These are phyloP conservation scores for Polydrusus pterygomalis DNA, from an alignment of 2,888 invertebrate species.

Conservation along the genomic window DNA sequence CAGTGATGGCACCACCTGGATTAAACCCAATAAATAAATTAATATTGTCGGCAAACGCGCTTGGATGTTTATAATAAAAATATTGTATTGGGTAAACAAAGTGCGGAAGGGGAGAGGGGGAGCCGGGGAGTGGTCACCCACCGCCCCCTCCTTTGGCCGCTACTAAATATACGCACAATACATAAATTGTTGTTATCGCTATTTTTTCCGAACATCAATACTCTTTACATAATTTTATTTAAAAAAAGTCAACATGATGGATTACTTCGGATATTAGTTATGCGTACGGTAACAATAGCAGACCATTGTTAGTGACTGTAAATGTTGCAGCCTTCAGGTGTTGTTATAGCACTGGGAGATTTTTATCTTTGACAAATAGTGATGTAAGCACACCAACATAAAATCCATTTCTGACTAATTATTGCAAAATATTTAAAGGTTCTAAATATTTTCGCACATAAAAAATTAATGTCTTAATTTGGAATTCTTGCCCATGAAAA, in stretches of 20 bases:
- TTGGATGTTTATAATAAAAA: too few relatives aligned
- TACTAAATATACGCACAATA: too few relatives aligned
- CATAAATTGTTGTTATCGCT: too few relatives aligned
- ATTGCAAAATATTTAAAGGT: conserved; percentile 9
- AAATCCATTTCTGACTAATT: conserved; percentile 22
- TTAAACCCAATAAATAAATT: too few relatives aligned
- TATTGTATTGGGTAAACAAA: too few relatives aligned
- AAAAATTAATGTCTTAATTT: neutral
- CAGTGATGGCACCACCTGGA: too few relatives aligned
- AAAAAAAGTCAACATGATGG: conserved; percentile 11
- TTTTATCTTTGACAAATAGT: conserved; percentile 42
- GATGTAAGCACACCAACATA: conserved; percentile 32
- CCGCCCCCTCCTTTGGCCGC: too few relatives aligned
- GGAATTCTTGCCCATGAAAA: neutral
- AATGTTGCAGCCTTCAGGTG: conserved; percentile 45
- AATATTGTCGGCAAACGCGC: too few relatives aligned
- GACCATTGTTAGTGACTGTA: conserved; percentile 59
- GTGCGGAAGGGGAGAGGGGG: too few relatives aligned
- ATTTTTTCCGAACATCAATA: neutral
- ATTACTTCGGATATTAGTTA: conserved; percentile 60
- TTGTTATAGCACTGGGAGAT: conserved; percentile 31
- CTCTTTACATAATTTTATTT: neutral
- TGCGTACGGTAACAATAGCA: conserved; percentile 63
- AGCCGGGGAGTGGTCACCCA: too few relatives aligned
- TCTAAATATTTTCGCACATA: conserved; percentile 16